Conservation (phyloP, 2,888 invertebrate genomes). For the Athetis lepigone region DNA sequence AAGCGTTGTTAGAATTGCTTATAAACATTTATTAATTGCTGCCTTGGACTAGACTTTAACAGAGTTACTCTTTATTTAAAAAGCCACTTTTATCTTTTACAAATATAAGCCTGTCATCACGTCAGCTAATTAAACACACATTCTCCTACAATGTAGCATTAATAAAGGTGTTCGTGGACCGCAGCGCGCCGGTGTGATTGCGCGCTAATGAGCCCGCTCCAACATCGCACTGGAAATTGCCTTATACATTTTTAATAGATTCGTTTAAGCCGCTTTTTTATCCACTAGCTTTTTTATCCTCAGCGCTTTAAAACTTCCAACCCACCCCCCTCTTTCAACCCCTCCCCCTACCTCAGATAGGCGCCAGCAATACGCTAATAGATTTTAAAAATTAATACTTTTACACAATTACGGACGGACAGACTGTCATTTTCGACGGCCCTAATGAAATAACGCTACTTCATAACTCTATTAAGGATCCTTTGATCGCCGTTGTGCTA, state of each 20-base stretch:
- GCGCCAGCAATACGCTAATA: slow-evolving; percentile 83
- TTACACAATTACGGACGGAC: slow-evolving; percentile 80
- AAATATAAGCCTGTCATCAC: slow-evolving; percentile 6
- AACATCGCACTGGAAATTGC: slow-evolving; percentile 81
- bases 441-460: slow-evolving; percentile 78
- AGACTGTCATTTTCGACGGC: slow-evolving; percentile 79
- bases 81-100: too few species aligned
- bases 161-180: slow-evolving; percentile 51
- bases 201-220: slow-evolving; percentile 75
- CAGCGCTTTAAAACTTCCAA: slow-evolving; percentile 77
- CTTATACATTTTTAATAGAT: slow-evolving; percentile 87
- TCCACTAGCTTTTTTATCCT: slow-evolving; percentile 75
- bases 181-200: slow-evolving; percentile 72
- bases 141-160: slow-evolving; percentile 40
- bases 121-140: slow-evolving; percentile 38
- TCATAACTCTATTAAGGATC: slow-evolving; percentile 76
- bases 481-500: slow-evolving; percentile 82
- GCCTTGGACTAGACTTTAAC: too few species aligned
- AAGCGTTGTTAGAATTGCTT: too few species aligned
- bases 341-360: slow-evolving; percentile 35
- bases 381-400: slow-evolving; percentile 87
- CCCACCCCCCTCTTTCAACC: slow-evolving; percentile 42
- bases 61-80: too few species aligned
- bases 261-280: slow-evolving; percentile 87
- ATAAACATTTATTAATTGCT: too few species aligned